Evolutionary conservation across 2,797 vertebrate species (phyloP).

Genomic region (Gobio occitaniae): DNA sequence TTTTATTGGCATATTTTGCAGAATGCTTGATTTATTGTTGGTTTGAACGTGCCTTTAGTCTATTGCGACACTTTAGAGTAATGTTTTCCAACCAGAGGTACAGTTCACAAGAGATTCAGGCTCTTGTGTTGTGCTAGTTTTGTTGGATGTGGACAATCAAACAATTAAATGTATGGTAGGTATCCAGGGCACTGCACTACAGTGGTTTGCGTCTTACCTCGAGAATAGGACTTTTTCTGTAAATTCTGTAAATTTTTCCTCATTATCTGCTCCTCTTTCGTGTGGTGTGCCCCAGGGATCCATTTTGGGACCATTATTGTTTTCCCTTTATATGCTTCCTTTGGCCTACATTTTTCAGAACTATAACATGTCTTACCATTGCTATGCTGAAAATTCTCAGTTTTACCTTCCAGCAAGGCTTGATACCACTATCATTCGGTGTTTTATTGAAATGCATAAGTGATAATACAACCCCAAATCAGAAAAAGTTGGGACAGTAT

Average conservation of each 20-base stretch:
- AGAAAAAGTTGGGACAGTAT: too few relatives aligned
- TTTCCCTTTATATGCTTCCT: not conserved
- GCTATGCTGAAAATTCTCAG: not conserved
- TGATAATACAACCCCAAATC: too few relatives aligned
- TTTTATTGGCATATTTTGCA: too few relatives aligned
- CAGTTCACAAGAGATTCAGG: not conserved
- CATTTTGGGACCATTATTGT: not conserved
- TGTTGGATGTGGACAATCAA: not conserved
- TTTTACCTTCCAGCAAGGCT: not conserved
- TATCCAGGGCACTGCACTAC: not conserved
- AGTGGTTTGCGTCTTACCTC: not conserved
- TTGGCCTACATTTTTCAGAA: not conserved
- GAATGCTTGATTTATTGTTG: too few relatives aligned
- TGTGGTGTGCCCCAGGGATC: not conserved
- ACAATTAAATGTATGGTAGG: not conserved
- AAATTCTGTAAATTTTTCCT: not conserved
- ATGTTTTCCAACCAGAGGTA: not conserved
- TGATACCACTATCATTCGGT: not conserved
- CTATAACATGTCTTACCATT: too few relatives aligned
- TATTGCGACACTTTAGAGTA: not conserved
- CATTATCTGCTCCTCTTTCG: not conserved
- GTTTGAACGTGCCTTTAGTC: not conserved
- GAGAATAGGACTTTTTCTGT: not conserved
- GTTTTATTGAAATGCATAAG: not conserved
- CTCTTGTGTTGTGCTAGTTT: not conserved